Percentiles rank a stretch among this genome's conserved stretches.
phyloP scores from a whole-genome alignment of 2,113 vertebrate species.

The Bagarius yarrelli region DNA sequence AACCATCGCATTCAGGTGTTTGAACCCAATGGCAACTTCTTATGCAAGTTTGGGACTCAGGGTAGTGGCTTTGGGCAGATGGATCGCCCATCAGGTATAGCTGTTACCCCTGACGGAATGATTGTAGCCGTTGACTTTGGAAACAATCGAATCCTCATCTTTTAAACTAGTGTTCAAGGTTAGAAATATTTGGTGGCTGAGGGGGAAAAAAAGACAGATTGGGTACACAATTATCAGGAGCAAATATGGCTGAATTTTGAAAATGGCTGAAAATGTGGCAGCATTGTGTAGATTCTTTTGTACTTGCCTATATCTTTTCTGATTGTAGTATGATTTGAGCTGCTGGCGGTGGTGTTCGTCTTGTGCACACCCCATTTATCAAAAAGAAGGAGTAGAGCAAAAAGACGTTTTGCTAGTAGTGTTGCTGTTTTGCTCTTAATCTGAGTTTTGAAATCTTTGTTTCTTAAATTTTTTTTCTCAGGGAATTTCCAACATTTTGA shows the following conservation, averaged over 20 bases:
- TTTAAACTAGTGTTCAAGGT: slow-evolving; percentile 66
- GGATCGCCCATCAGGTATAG: slow-evolving; percentile 96
- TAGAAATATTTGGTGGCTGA: slow-evolving; percentile 26
- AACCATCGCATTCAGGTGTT: slow-evolving; percentile 98
- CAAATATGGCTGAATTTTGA: slow-evolving; percentile 41
- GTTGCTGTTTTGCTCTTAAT: slow-evolving; percentile 47
- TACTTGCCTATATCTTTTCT: slow-evolving; percentile 37
- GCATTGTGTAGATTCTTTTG: slow-evolving; percentile 33
- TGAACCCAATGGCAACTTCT: slow-evolving; percentile 95
- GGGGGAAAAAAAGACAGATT: slow-evolving; percentile 42
- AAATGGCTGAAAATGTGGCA: slow-evolving; percentile 30
- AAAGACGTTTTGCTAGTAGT: slow-evolving; percentile 23
- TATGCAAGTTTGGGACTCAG: slow-evolving; percentile 97
- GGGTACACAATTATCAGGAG: slow-evolving; percentile 49
- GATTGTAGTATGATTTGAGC: slow-evolving; percentile 43
- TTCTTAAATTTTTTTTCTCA: slow-evolving; percentile 79
- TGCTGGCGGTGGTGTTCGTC: slow-evolving; percentile 39
- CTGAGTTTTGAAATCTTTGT: slow-evolving; percentile 50
- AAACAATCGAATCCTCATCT: slow-evolving; percentile 98
- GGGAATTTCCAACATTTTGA: slow-evolving; percentile 90
- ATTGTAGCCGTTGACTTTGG: slow-evolving; percentile 98
- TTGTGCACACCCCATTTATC: slow-evolving; percentile 39
- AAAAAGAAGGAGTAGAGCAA: slow-evolving; percentile 40
- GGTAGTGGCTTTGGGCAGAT: slow-evolving; percentile 97
- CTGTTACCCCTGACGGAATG: slow-evolving; percentile 92